Conservation (phyloP, 2,888 invertebrate species). For the Drosophila mulleri region DNA sequence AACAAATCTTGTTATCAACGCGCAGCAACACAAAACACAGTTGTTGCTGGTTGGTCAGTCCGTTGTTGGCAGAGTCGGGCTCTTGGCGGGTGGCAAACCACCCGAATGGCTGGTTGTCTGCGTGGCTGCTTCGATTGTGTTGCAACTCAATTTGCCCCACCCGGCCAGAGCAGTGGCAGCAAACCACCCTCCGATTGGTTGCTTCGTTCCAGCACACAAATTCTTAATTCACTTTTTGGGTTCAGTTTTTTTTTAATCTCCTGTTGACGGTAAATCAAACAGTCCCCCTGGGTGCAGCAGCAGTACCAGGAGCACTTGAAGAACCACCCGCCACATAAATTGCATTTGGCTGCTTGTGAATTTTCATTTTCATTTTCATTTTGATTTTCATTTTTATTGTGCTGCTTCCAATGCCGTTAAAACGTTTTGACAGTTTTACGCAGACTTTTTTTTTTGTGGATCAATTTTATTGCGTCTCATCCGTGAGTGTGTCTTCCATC, state of each 20-base stretch:
- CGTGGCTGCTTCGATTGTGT: conserved; percentile 62
- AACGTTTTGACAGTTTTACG: conserved; percentile 82
- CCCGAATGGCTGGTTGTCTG: conserved; percentile 18
- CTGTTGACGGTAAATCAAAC: conserved; percentile 82
- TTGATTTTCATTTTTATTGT: conserved; percentile 61
- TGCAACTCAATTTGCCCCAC: conserved; percentile 74
- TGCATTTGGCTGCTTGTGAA: conserved; percentile 65
- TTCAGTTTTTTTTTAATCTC: conserved; percentile 67
- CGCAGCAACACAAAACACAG: conserved; percentile 72
- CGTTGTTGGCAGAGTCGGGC: neutral
- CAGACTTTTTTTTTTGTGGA: conserved; percentile 36
- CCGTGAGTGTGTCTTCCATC: conserved; percentile 13
- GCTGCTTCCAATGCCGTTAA: conserved; percentile 65
- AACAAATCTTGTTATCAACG: conserved; percentile 80
- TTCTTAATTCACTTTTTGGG: conserved; percentile 79
- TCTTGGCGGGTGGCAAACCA: conserved; percentile 14
- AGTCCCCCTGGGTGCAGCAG: conserved; percentile 78
- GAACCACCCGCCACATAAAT: conserved; percentile 61
- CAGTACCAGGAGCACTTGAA: conserved; percentile 51
- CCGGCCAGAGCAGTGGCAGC: conserved; percentile 30
- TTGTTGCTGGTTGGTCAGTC: conserved; percentile 48
- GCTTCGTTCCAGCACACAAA: conserved; percentile 76
- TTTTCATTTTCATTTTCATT: conserved; percentile 60
- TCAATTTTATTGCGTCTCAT: conserved; percentile 72
- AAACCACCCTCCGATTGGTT: conserved; percentile 58